These are phyloP conservation scores for Phylloscopus trochiloides DNA, from an alignment of 2,113 vertebrate genomes.

Conservation along the genomic window DNA sequence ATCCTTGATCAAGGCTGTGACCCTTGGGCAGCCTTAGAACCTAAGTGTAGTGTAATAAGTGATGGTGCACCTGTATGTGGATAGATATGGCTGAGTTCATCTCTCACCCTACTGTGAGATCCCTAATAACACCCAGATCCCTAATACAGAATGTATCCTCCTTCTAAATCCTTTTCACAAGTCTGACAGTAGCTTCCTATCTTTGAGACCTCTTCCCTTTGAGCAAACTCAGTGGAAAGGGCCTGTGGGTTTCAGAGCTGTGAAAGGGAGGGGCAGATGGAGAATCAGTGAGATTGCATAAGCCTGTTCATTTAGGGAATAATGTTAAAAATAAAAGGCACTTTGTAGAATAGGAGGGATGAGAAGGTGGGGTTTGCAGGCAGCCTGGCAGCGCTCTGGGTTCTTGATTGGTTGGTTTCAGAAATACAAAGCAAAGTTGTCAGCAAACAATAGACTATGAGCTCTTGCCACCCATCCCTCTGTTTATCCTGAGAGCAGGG, in stretches of 20 bases:
- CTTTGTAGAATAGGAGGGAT: background rate
- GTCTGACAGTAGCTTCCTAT: background rate
- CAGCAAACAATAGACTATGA: background rate
- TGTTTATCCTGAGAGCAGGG: background rate
- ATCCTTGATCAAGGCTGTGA: background rate
- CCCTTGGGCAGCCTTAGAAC: background rate
- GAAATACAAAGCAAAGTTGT: constrained; percentile 7
- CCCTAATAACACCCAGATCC: background rate
- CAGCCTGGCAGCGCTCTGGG: background rate
- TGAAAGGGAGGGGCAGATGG: background rate
- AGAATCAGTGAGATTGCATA: background rate
- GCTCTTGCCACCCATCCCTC: background rate
- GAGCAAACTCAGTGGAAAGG: background rate
- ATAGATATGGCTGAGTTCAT: background rate
- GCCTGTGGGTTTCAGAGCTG: background rate
- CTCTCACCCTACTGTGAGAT: background rate
- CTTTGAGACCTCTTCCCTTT: background rate
- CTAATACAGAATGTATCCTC: background rate
- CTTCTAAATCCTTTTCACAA: background rate
- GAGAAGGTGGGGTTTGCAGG: background rate
- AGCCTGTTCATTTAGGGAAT: background rate
- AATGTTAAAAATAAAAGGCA: background rate
- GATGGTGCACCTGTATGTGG: background rate
- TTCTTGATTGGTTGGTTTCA: background rate
- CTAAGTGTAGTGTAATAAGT: background rate